A percentile compares a stretch with the other conserved stretches of the same genome.
Conservation (phyloP, 1,140 invertebrate species). For the Drosophila virilis region DNA sequence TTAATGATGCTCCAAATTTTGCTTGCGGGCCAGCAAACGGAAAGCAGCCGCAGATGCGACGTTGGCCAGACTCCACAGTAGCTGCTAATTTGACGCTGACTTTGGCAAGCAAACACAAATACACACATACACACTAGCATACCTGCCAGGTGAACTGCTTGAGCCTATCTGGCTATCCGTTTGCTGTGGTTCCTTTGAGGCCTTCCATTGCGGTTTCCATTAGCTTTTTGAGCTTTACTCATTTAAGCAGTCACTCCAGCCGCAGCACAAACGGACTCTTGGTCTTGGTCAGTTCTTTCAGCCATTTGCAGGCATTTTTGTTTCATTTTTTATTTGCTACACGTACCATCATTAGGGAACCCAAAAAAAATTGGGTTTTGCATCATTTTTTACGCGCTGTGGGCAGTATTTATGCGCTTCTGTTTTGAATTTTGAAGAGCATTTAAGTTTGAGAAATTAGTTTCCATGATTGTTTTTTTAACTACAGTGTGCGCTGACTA, state of each 20-base stretch:
- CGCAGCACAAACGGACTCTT: neutral
- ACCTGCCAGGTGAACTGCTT: slow-evolving; percentile 33
- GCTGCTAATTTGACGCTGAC: slow-evolving; percentile 63
- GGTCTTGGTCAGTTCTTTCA: slow-evolving; percentile 22
- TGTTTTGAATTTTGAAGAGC: slow-evolving; percentile 61
- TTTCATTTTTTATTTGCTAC: slow-evolving; percentile 11
- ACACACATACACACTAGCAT: slow-evolving; percentile 28
- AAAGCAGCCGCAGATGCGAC: slow-evolving; percentile 13
- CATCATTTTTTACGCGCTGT: slow-evolving; percentile 47
- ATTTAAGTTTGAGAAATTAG: slow-evolving; percentile 73
- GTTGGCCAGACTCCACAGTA: slow-evolving; percentile 46
- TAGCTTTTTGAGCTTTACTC: slow-evolving; percentile 36
- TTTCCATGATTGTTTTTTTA: slow-evolving; percentile 65
- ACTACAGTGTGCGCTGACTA: slow-evolving; percentile 10
- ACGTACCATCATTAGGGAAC: slow-evolving; percentile 60
- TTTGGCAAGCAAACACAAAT: slow-evolving; percentile 34
- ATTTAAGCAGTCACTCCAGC: slow-evolving; percentile 59
- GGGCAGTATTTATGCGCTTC: slow-evolving; percentile 71
- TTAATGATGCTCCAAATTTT: slow-evolving; percentile 75
- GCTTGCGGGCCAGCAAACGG: slow-evolving; percentile 34
- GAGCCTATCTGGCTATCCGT: slow-evolving; percentile 19
- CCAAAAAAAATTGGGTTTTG: slow-evolving; percentile 37
- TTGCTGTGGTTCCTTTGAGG: slow-evolving; percentile 55
- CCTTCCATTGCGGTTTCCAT: slow-evolving; percentile 21
- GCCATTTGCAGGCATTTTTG: slow-evolving; percentile 20